Evolutionary conservation across 1,140 invertebrate genomes (phyloP), one percentile per base, ranked within the genome.

Genomic region (Parasteatoda tepidariorum): DNA sequence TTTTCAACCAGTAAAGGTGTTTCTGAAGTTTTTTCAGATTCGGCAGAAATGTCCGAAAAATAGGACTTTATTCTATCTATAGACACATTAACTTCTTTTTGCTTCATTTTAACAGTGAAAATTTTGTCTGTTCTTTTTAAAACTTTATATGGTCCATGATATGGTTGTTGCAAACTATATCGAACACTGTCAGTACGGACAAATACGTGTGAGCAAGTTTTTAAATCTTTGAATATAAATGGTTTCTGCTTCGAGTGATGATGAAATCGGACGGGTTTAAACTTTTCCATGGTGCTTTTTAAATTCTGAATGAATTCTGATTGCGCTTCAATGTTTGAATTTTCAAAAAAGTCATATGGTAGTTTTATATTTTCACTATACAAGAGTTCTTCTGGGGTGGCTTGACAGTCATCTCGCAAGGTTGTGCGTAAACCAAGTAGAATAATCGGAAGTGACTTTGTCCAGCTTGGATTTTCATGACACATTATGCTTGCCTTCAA

Each of bases 31-130:
- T n/a, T n/a, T n/a, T n/a, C n/a, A n/a, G n/a, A n/a, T n/a, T n/a
- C n/a, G n/a, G n/a, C n/a, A n/a, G n/a, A n/a, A n/a, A n/a, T n/a
- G n/a, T n/a, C n/a, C n/a, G n/a, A n/a, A n/a, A n/a, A n/a, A n/a
- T n/a, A n/a, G n/a, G n/a, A n/a, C n/a, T n/a, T n/a, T n/a, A n/a
- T n/a, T n/a, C n/a, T n/a, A n/a, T n/a, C n/a, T n/a, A n/a, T n/a
- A n/a, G n/a, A n/a, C n/a, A n/a, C 93, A 48, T 48, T 48, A n/a
- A 73, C 41, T 57, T 9, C 26, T 28, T 30, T 34, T 38, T 41
- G 4, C 31, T 70, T 1, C 6, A 33, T 26, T 28, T 70, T 34
- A 1, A 31, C 18, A 15, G 26, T 3, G 11, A 67, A 67, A 18
- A 6, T 38, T 31, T 67, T 28, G 64, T 70, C 33, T 38, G 7